These are phyloP conservation scores for Episyrphus balteatus DNA, from an alignment of 1,140 invertebrate species.

Conservation along the genomic window DNA sequence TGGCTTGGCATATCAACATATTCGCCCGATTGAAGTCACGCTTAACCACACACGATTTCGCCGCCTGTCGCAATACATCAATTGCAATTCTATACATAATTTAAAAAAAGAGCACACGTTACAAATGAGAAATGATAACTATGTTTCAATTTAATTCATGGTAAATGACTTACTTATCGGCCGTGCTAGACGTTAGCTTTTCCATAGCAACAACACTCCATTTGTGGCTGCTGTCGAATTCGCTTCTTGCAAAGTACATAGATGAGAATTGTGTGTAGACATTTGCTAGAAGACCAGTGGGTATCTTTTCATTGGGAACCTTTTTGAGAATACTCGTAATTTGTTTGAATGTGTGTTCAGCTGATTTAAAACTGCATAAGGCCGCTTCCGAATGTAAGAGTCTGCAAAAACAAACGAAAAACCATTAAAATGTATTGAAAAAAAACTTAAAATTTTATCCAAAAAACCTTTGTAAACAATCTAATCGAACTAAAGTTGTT, in stretches of 20 bases:
- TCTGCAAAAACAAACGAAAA: conserved; percentile 42
- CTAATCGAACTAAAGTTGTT: conserved; percentile 45
- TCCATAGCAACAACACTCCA: conserved; percentile 64
- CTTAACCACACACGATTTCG: conserved; percentile 79
- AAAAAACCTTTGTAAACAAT: conserved; percentile 60
- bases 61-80: conserved; percentile 69
- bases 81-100: conserved; percentile 47
- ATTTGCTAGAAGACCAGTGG: conserved; percentile 44
- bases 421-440: neutral
- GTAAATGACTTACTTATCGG: conserved; percentile 38
- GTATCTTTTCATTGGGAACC: conserved; percentile 11
- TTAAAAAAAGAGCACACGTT: neutral
- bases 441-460: conserved; percentile 4
- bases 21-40: conserved; percentile 69
- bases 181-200: conserved; percentile 48
- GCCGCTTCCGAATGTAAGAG: conserved; percentile 68
- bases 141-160: neutral
- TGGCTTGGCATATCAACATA: conserved; percentile 68
- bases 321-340: conserved; percentile 13
- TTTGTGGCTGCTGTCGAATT: conserved; percentile 62
- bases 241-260: conserved; percentile 66
- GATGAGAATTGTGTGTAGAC: conserved; percentile 69
- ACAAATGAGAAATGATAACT: neutral
- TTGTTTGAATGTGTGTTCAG: conserved; percentile 26
- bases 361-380: conserved; percentile 64